Evolutionary conservation across 2,113 vertebrate species (phyloP), one percentile per base, ranked within the genome.

Genomic region (Brachyistius frenatus): DNA sequence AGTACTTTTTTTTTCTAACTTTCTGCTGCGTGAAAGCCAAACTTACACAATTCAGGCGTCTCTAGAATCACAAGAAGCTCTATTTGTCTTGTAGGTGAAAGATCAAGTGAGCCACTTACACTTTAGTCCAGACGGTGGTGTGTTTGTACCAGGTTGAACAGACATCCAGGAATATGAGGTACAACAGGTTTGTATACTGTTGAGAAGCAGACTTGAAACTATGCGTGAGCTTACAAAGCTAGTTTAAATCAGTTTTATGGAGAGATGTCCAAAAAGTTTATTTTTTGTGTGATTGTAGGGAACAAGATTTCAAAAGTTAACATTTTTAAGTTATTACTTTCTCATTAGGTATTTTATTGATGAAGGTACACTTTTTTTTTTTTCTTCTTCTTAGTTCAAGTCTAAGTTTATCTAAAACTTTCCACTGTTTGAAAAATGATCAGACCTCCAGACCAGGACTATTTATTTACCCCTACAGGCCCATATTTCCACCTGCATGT

Each of bases 401-500:
- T 91, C 61, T 64, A 87, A 75, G 75, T 87, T 66, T 71, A 78
- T 63, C 37, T 46, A 16, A 84, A 86, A 87, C 65, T 76, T 50
- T 86, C 81, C 64, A 80, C 37, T 86, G 86, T 91, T 87, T 86
- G 66, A 77, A 54, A 86, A 76, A 83, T 78, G 61, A 37, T 44
- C 64, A 55, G 5, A 66, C 69, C 54, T 80, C 49, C 32, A 78
- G 39, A 60, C 47, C 5, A 14, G 46, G 55, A 23, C 37, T 88
- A 87, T 93, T 93, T 93, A 86, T 93, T 88, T 88, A 91, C 74
- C 39, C 56, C 53, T 50, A 13, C 35, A 66, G 57, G 76, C 87
- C 92, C 78, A 13, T 93, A 86, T 93, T 94, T 92, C 73, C 83
- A 94, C 90, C 93, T 84, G 87, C 85, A 93, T 79, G 76, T 78